Evolutionary conservation across 2,113 vertebrate genomes (phyloP).

Genomic region (Peromyscus leucopus): DNA sequence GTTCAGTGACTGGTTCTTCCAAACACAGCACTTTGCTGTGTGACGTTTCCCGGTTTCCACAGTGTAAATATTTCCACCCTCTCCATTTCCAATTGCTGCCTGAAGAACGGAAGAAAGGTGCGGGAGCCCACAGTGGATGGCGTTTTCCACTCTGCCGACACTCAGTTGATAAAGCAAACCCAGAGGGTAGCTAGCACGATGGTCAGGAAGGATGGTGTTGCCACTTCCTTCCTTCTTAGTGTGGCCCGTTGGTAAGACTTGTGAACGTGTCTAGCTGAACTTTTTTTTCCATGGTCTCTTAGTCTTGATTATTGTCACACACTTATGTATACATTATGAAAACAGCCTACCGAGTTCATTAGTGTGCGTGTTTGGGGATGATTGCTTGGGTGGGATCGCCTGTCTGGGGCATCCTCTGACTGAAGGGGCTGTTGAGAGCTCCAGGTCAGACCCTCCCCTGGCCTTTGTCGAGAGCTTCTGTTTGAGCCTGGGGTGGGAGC

Average conservation of each 20-base stretch:
- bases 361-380: not conserved
- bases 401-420: not conserved
- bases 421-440: not conserved
- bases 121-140: rapidly evolving
- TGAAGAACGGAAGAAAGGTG: not conserved
- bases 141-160: not conserved
- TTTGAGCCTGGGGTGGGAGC: not conserved
- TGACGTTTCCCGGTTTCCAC: not conserved
- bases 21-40: not conserved
- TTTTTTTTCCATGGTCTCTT: not conserved
- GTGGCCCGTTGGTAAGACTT: not conserved
- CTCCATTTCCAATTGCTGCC: not conserved
- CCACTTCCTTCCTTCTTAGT: not conserved
- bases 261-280: not conserved
- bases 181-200: not conserved
- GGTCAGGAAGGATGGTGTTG: not conserved
- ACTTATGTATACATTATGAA: not conserved
- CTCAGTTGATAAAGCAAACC: not conserved
- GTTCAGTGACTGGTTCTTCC: not conserved
- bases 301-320: not conserved
- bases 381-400: not conserved
- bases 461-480: not conserved
- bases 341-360: not conserved
- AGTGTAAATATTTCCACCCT: not conserved
- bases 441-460: not conserved